These are phyloP conservation scores for Pseudois nayaur DNA, from an alignment of 2,113 vertebrate species.

Conservation along the genomic window DNA sequence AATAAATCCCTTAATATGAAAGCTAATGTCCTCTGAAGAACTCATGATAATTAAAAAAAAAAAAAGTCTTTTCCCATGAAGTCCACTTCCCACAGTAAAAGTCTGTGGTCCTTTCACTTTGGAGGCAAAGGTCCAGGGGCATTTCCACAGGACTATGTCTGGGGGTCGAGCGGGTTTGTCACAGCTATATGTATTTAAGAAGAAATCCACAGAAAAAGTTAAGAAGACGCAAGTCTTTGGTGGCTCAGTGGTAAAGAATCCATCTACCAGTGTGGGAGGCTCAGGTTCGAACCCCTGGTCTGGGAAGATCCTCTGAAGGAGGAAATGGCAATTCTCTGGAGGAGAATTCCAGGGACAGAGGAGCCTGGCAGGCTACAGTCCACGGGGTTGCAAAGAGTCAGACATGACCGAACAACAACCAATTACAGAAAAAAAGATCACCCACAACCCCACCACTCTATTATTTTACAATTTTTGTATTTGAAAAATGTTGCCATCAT, in stretches of 20 bases:
- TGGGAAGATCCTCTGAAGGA: not conserved
- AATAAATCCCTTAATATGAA: not conserved
- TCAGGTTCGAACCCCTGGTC: not conserved
- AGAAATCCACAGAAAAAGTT: not conserved
- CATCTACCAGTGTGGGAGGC: too few species aligned
- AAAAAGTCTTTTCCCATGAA: not conserved
- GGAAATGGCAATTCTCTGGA: not conserved
- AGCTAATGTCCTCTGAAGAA: not conserved
- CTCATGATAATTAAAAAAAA: not conserved
- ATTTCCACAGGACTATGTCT: not conserved
- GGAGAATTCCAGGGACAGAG: not conserved
- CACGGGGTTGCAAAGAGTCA: not conserved
- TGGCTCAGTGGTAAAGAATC: not conserved
- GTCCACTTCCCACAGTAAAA: not conserved
- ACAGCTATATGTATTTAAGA: rapidly evolving
- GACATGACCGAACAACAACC: not conserved
- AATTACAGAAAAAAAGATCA: not conserved
- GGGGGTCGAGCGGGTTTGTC: not conserved
- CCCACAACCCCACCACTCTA: too few species aligned
- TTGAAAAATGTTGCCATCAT: not conserved
- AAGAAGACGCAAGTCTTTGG: not conserved
- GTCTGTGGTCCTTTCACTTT: not conserved
- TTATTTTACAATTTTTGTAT: not conserved
- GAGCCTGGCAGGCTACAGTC: not conserved
- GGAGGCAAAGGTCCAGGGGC: not conserved